phyloP scores from a whole-genome alignment of 2,113 vertebrate genomes.

The Anolis carolinensis region DNA sequence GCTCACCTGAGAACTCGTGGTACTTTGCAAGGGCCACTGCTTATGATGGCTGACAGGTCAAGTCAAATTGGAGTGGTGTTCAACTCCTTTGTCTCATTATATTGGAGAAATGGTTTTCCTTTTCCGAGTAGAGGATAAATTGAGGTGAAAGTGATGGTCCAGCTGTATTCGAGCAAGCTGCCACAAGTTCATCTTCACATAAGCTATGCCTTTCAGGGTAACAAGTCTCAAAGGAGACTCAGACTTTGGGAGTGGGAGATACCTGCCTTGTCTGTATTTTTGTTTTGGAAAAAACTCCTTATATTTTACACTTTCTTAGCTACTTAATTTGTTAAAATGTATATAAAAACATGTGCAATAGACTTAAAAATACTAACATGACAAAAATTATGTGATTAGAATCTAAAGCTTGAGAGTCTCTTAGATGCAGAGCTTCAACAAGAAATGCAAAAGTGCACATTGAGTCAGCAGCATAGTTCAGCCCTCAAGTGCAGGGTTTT shows the following conservation, averaged over 20 bases:
- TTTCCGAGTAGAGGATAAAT: background rate
- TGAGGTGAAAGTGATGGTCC: constrained; percentile 22
- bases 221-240: constrained; percentile 15
- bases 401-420: background rate
- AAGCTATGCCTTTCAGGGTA: constrained; percentile 10
- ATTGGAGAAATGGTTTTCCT: background rate
- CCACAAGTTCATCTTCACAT: constrained; percentile 1
- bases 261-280: background rate
- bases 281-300: background rate
- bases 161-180: constrained; percentile 5
- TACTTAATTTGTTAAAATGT: background rate
- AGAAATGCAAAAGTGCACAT: background rate
- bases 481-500: background rate
- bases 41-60: background rate
- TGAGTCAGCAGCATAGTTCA: background rate
- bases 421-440: background rate
- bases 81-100: constrained; percentile 18
- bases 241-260: background rate
- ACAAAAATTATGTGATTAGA: background rate
- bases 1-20: accelerated
- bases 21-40: background rate
- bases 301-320: background rate
- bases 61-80: constrained; percentile 3
- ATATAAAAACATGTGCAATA: background rate
- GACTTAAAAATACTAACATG: background rate